phyloP scores from a whole-genome alignment of 1,140 invertebrate species.

The Anadara kagoshimensis region DNA sequence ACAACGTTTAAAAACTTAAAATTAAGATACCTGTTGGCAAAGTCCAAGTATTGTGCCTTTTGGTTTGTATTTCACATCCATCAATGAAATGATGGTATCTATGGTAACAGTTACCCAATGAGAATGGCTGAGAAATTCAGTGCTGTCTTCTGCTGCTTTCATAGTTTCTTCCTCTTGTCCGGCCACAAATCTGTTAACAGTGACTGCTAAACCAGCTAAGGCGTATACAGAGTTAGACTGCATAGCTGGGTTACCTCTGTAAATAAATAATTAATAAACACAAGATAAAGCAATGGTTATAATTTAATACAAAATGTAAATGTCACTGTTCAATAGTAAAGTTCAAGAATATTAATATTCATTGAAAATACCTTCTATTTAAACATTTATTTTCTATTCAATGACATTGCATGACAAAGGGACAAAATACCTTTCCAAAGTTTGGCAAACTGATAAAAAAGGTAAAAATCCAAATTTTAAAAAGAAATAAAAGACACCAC shows the following conservation, averaged over 20 bases:
- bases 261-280: conserved; percentile 11
- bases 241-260: conserved; percentile 52
- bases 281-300: neutral
- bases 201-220: conserved; percentile 46
- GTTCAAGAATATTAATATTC: neutral
- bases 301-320: neutral
- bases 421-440: too few relatives aligned
- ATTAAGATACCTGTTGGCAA: conserved; percentile 56
- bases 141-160: conserved; percentile 32
- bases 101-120: conserved; percentile 55
- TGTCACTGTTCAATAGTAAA: neutral
- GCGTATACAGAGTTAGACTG: conserved; percentile 58
- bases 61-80: conserved; percentile 48
- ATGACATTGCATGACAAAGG: too few relatives aligned
- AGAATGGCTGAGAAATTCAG: conserved; percentile 48
- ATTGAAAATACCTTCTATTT: neutral
- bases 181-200: conserved; percentile 40
- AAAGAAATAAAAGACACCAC: too few relatives aligned
- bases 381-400: too few relatives aligned
- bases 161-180: conserved; percentile 40
- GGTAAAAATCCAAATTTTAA: too few relatives aligned
- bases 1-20: too few relatives aligned
- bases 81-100: conserved; percentile 56
- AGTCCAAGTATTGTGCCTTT: conserved; percentile 49
- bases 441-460: too few relatives aligned